A percentile compares a stretch with the other conserved stretches of the same genome.
Conservation (phyloP, 2,888 invertebrate genomes). For the Melanostoma mellinum region DNA sequence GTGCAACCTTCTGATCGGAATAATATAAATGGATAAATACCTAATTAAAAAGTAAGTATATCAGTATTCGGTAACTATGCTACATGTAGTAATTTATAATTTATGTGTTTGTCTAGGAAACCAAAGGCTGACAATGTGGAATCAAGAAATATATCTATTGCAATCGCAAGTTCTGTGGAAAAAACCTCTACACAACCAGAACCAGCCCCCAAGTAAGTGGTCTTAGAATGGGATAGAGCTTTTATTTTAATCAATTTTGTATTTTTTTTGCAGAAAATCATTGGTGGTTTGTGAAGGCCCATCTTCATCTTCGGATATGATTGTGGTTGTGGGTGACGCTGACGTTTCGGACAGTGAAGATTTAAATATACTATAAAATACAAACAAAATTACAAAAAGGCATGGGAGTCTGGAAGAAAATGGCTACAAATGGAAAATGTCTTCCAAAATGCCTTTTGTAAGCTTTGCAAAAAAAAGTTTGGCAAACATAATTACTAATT, state of each 20-base stretch:
- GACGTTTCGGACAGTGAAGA: constrained; percentile 10
- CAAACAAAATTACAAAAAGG: constrained; percentile 16
- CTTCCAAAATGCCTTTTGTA: constrained; percentile 6
- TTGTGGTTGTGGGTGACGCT: constrained; percentile 2
- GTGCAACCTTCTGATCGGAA: too few species aligned
- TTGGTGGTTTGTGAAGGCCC: background rate
- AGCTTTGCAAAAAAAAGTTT: constrained; percentile 22
- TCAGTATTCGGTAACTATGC: too few species aligned
- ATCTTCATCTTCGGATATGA: background rate
- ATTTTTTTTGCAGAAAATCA: constrained; percentile 10
- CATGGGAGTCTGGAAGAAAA: constrained; percentile 18
- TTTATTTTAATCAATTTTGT: background rate
- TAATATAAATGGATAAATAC: too few species aligned
- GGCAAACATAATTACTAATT: constrained; percentile 14
- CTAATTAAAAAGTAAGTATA: too few species aligned
- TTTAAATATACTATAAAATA: constrained; percentile 1
- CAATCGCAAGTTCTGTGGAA: too few species aligned
- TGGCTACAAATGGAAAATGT: constrained; percentile 12
- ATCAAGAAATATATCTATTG: too few species aligned
- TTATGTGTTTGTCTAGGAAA: too few species aligned
- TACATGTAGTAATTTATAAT: too few species aligned
- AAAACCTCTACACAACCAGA: too few species aligned
- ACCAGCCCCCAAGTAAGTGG: too few species aligned
- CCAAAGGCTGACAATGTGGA: too few species aligned
- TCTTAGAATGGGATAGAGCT: too few species aligned